Evolutionary conservation across 2,888 invertebrate species (phyloP).

Genomic region (Oligia fasciuncula): DNA sequence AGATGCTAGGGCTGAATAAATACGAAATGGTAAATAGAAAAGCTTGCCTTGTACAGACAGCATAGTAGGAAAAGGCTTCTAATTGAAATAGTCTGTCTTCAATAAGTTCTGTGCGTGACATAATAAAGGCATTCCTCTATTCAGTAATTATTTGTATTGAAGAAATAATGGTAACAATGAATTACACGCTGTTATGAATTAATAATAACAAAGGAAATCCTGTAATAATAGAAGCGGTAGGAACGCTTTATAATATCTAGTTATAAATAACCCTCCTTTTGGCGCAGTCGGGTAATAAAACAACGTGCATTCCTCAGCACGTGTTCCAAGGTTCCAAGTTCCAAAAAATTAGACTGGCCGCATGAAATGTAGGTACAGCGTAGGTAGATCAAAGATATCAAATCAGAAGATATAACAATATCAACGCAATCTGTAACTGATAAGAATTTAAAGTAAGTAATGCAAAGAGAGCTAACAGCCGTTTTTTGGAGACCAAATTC

Average conservation of each 20-base stretch:
- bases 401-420: conserved; percentile 40
- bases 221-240: conserved; percentile 39
- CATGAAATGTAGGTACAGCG: conserved; percentile 9
- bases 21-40: conserved; percentile 26
- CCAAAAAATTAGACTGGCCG: conserved; percentile 25
- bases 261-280: conserved; percentile 10
- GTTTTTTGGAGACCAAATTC: conserved; percentile 5
- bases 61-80: background rate
- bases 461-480: conserved; percentile 8
- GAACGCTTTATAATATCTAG: conserved; percentile 9
- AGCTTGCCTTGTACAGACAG: background rate
- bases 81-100: background rate
- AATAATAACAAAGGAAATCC: conserved; percentile 44
- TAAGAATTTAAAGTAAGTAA: conserved; percentile 36
- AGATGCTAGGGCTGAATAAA: conserved; percentile 27
- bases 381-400: conserved; percentile 30
- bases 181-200: conserved; percentile 31
- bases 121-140: conserved; percentile 17
- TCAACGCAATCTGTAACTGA: conserved; percentile 39
- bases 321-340: conserved; percentile 20
- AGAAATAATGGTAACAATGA: conserved; percentile 40
- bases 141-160: conserved; percentile 8
- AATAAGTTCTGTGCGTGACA: background rate
- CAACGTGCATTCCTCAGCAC: conserved; percentile 35
- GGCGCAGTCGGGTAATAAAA: conserved; percentile 14